phyloP scores from a whole-genome alignment of 2,888 invertebrate species.

The Eupeodes luniger region DNA sequence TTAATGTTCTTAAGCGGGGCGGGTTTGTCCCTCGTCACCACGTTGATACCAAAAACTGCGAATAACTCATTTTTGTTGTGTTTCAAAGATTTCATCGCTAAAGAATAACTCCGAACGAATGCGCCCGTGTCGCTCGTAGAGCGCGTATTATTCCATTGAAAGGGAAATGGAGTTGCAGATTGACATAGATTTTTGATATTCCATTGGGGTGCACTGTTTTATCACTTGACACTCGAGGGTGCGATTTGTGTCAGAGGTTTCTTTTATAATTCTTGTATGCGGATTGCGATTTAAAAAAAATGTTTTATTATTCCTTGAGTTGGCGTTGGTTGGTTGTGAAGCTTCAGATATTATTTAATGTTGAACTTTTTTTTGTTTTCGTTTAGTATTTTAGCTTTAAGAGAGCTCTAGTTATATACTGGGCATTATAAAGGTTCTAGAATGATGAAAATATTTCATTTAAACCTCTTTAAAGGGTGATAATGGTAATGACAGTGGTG shows the following conservation, averaged over 20 bases:
- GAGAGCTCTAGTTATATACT: not conserved
- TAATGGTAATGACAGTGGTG: too few species aligned
- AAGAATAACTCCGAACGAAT: too few species aligned
- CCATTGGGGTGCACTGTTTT: slow-evolving; percentile 64
- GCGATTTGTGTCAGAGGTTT: slow-evolving; percentile 50
- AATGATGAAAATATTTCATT: too few species aligned
- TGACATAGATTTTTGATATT: slow-evolving; percentile 74
- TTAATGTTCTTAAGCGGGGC: too few species aligned
- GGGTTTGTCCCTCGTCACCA: not conserved
- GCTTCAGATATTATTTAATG: slow-evolving; percentile 8
- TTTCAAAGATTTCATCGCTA: too few species aligned
- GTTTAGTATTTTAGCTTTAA: not conserved
- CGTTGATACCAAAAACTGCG: too few species aligned
- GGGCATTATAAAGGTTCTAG: not conserved
- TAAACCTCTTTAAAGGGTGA: too few species aligned
- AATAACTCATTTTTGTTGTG: too few species aligned
- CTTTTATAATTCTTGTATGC: slow-evolving; percentile 3
- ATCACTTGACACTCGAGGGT: slow-evolving; percentile 64
- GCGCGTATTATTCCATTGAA: slow-evolving; percentile 54
- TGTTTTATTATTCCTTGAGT: not conserved
- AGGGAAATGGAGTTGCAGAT: slow-evolving; percentile 66
- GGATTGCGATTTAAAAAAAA: not conserved
- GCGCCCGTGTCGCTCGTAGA: not conserved
- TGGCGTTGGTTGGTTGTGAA: not conserved
- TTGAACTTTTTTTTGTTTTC: not conserved